Evolutionary conservation across 2,888 invertebrate genomes (phyloP), one percentile per base, ranked within the genome.

Genomic region (Lepidocyrtoides sp.): DNA sequence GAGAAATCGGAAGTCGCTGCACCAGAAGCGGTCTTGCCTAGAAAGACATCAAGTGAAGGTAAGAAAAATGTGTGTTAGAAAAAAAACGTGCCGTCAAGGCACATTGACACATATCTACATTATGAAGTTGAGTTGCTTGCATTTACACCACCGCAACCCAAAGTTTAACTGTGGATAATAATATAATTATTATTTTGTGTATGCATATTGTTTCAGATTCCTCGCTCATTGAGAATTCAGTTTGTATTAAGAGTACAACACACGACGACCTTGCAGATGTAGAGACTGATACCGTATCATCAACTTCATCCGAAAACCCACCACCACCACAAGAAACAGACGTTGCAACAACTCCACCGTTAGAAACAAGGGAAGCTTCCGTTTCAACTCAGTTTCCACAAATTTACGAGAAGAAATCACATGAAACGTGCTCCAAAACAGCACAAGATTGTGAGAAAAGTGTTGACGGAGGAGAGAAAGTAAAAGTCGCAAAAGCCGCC

Each of bases 261-360:
- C 32, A 57, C 0, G 54, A 79, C 5, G 54, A 32, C 17, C 48
- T 32, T 79, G 79, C 29, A 10, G 79, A 79, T 41, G 32, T 57
- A 20, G 79, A 79, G 79, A 79, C 57, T 79, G 79, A 79, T 57
- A 57, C 57, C 8, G 79, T 54, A 44, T 79, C 79, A 10, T 57
- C 57, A 7, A 79, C 79, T 3, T 79, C 79, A 0, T 54, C 79
- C 7, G 79, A 79, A 0, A n/a, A n/a, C n/a, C 41, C 79, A 1
- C 51, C 79, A 14, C 54, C 23, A 23, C 69, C 69, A 26, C 48
- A 12, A 32, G 57, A 79, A 32, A 79, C 26, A n/a, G 32, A 10
- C 10, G 1, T 57, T 8, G 32, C 4, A 10, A 32, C 32, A 29
- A 32, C 54, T 32, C 8, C 48, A 48, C 14, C 17, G 17, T 4